These are phyloP conservation scores for Mongoloraphidia duomilia DNA, from an alignment of 2,888 invertebrate genomes.

Conservation along the genomic window DNA sequence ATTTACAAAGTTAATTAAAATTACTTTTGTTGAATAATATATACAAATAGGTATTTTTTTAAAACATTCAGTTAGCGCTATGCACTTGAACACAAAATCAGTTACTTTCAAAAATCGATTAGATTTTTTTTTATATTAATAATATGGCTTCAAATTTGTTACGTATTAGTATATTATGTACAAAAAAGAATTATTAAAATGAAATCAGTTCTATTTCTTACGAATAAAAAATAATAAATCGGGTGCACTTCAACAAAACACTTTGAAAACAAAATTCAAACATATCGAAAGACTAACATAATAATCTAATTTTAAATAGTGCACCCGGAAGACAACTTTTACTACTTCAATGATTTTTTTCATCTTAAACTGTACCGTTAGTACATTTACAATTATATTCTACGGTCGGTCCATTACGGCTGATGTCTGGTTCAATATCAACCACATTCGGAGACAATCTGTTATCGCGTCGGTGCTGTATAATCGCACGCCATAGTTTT, in stretches of 20 bases:
- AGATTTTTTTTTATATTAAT: no score
- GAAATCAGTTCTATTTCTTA: slow-evolving; percentile 3
- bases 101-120: no score
- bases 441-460: slow-evolving; percentile 9
- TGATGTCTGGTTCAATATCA: slow-evolving; percentile 16
- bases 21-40: no score
- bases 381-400: slow-evolving; percentile 14
- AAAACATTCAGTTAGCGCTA: no score
- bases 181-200: neutral
- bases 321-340: neutral
- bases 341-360: slow-evolving; percentile 7
- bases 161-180: no score
- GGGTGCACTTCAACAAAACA: neutral
- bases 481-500: slow-evolving; percentile 70
- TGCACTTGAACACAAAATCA: no score
- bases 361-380: slow-evolving; percentile 7
- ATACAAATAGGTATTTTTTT: no score
- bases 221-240: slow-evolving; percentile 5
- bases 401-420: slow-evolving; percentile 21
- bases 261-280: neutral
- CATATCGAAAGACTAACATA: neutral
- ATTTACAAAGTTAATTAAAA: no score
- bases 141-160: no score
- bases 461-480: slow-evolving; percentile 36
- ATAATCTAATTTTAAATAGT: neutral